These are phyloP conservation scores for Crotalus helleri DNA, from an alignment of 2,113 vertebrate genomes.

Conservation along the genomic window DNA sequence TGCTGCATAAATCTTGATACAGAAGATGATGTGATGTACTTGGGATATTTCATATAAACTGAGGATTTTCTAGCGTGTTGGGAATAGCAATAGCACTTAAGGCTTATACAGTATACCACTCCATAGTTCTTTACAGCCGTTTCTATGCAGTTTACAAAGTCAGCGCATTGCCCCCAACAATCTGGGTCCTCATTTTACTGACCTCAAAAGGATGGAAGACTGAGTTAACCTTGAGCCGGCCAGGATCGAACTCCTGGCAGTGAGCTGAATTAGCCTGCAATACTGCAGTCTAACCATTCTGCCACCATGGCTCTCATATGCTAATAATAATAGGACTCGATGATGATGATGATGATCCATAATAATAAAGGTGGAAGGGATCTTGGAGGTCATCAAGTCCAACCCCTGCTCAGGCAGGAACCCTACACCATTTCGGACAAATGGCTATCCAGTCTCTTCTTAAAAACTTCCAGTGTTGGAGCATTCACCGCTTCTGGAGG, in stretches of 20 bases:
- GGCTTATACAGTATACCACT: neutral
- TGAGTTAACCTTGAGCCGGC: neutral
- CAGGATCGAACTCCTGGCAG: neutral
- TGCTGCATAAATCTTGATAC: neutral
- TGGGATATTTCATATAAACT: neutral
- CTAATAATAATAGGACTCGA: neutral
- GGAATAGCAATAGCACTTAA: neutral
- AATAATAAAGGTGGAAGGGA: no score
- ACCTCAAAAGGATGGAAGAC: neutral
- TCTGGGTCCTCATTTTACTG: neutral
- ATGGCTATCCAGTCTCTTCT: no score
- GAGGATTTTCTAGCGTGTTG: neutral
- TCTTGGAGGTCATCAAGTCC: no score
- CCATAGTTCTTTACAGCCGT: neutral
- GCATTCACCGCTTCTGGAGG: no score
- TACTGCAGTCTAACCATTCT: neutral
- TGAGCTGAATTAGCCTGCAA: neutral
- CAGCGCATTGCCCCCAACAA: neutral
- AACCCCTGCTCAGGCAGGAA: no score
- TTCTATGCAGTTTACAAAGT: neutral
- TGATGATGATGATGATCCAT: no score
- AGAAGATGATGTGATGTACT: neutral
- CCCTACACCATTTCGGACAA: no score
- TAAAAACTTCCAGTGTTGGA: no score
- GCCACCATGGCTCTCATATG: neutral